Evolutionary conservation across 2,888 invertebrate genomes (phyloP), one percentile per base, ranked within the genome.

Genomic region (Ennomos erosarius): DNA sequence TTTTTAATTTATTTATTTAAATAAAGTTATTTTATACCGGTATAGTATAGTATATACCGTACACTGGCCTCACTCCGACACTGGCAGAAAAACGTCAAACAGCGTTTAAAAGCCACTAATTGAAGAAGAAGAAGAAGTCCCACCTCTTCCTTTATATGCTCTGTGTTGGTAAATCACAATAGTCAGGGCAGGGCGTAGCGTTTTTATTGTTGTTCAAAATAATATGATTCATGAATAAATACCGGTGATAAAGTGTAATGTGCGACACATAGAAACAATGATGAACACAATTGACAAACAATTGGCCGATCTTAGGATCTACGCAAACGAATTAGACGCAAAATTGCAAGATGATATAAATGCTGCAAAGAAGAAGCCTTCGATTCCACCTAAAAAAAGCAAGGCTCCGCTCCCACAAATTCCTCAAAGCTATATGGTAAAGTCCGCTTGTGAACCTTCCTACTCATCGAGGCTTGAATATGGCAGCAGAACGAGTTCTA

Each of bases 371-470:
- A 85, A 81, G 75, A 91, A 90, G 87, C 92, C 92, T 49, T 84
- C 85, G 44, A 88, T 92, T 64, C 92, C 92, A 64, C 91, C 92
- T 52, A 92, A 92, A 81, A 91, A 90, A 79, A 87, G 78, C 71
- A 92, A 91, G 71, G 78, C 87, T 42, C 92, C 92, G 50, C 76
- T 85, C 64, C 92, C 92, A 49, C 92, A 92, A 95, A 95, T 97
- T 79, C 97, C 97, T 55, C 96, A 96, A 84, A 97, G 96, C 82
- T 96, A 94, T 75, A 94, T 93, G 35, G 93, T 97, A 59, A 95
- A 95, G 81, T 94, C 95, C 59, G 94, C 95, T 12, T 94, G 95
- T 59, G 96, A 96, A 75, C 97, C 97, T 0, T 95, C 96, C 6
- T 97, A 96, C 81, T 96, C 96, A 26, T 95, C 96, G 33, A 93